Evolutionary conservation across 2,888 invertebrate species (phyloP), one percentile per base, ranked within the genome.

Genomic region (Tetragonula carbonaria): DNA sequence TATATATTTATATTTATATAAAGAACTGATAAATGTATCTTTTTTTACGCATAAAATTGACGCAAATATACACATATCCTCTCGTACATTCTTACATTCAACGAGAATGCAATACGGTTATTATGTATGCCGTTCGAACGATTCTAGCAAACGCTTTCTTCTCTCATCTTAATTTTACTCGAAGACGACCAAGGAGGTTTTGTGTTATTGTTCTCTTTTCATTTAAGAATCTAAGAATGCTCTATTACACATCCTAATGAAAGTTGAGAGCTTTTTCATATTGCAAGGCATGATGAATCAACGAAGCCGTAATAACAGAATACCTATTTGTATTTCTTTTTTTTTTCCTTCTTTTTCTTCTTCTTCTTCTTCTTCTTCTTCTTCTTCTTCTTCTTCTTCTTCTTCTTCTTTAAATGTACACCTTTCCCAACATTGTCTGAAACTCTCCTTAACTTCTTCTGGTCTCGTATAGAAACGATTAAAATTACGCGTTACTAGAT

Each of bases 131-230:
- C 23, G 23, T 23, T 55, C 53, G 65, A 73, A 79, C 53, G 68
- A 73, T 67, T 79, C 38, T 70, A 53, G 62, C 18, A 72, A 63
- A 79, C 63, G 62, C 38, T 76, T 57, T 33, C 33, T 28, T 13
- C 57, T 57, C 57, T 57, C 23, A 38, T 77, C 23, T 50, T 23
- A 75, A 87, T 80, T 45, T 87, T 59, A 80, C 28, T 59, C 74
- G 68, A 78, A 68, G 75, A 88, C 88, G 87, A 88, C 88, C 87
- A 88, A 88, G 84, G 87, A 88, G 88, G 82, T 67, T 84, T 59
- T 45, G 38, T 45, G 8, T 63, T 38, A 38, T 71, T 57, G 50
- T 75, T 28, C 57, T 51, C n/a, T 74, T 57, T 50, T 75, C 45
- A 5, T 66, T 66, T 75, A 55, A 33, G 62, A 81, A 81, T 84